Evolutionary conservation across 1,140 invertebrate species (phyloP).

Genomic region (Eumaeus atala): DNA sequence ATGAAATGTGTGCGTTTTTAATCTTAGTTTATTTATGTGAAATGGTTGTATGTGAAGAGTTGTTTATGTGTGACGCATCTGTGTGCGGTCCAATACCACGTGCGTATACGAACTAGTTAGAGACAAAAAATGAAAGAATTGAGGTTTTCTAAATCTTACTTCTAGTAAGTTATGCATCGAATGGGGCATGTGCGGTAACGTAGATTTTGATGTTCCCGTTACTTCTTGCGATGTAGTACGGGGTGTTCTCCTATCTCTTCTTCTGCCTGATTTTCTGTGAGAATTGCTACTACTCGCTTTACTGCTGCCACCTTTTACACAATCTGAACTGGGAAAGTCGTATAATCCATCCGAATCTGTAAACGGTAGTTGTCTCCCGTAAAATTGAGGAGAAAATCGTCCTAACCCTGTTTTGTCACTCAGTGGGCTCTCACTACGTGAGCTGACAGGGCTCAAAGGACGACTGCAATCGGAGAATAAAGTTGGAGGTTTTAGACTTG

Average conservation of each 20-base stretch:
- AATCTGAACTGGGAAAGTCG: conserved; percentile 84
- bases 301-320: conserved; percentile 63
- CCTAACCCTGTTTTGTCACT: conserved; percentile 80
- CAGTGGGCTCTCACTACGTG: conserved; percentile 83
- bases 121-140: too few species aligned
- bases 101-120: too few species aligned
- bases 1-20: too few species aligned
- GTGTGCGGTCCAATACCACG: too few species aligned
- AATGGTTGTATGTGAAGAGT: too few species aligned
- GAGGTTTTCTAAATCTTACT: conserved; percentile 34
- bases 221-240: conserved; percentile 64
- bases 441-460: conserved; percentile 82
- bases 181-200: conserved; percentile 71
- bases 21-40: too few species aligned
- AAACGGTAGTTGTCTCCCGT: conserved; percentile 79
- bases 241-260: conserved; percentile 62
- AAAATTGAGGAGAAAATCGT: conserved; percentile 81
- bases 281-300: conserved; percentile 53
- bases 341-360: conserved; percentile 86
- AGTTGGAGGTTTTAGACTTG: conserved; percentile 77
- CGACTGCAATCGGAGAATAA: conserved; percentile 77
- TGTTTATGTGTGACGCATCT: too few species aligned
- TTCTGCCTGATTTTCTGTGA: conserved; percentile 73
- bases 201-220: conserved; percentile 62
- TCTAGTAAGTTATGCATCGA: conserved; percentile 71